phyloP scores from a whole-genome alignment of 2,797 vertebrate species.

The Pipistrellus pygmaeus region DNA sequence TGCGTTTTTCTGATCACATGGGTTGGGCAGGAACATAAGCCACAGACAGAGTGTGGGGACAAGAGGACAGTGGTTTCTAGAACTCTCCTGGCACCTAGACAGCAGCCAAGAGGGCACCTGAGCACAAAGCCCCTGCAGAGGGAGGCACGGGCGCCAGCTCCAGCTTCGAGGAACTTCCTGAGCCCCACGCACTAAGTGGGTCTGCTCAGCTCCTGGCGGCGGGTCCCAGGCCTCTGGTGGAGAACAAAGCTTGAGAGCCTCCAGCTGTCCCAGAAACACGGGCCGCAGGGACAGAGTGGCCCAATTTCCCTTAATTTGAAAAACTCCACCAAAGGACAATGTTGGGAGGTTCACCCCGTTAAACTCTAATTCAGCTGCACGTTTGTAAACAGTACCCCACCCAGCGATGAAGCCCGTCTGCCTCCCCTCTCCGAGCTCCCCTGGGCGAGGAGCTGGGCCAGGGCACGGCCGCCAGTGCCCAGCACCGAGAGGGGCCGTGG shows the following conservation, averaged over 20 bases:
- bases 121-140: not conserved
- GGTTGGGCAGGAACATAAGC: slow-evolving; percentile 66
- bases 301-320: slow-evolving; percentile 86
- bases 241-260: slow-evolving; percentile 66
- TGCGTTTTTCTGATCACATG: slow-evolving; percentile 58
- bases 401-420: not conserved
- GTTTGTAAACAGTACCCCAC: slow-evolving; percentile 52
- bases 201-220: slow-evolving; percentile 69
- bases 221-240: slow-evolving; percentile 47
- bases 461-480: not conserved
- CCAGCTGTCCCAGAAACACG: slow-evolving; percentile 88
- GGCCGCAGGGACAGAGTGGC: slow-evolving; percentile 87
- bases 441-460: too few relatives aligned
- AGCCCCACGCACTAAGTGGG: slow-evolving; percentile 64
- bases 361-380: slow-evolving; percentile 10
- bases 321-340: slow-evolving; percentile 79
- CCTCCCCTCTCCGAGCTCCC: not conserved
- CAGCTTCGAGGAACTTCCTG: not conserved
- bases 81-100: slow-evolving; percentile 7
- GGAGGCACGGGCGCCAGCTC: not conserved
- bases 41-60: not conserved
- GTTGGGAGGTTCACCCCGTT: slow-evolving; percentile 68
- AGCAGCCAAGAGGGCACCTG: not conserved
- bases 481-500: not conserved
- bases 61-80: not conserved